These are phyloP conservation scores for Deroplatys truncata DNA, from an alignment of 2,888 invertebrate genomes.

Conservation along the genomic window DNA sequence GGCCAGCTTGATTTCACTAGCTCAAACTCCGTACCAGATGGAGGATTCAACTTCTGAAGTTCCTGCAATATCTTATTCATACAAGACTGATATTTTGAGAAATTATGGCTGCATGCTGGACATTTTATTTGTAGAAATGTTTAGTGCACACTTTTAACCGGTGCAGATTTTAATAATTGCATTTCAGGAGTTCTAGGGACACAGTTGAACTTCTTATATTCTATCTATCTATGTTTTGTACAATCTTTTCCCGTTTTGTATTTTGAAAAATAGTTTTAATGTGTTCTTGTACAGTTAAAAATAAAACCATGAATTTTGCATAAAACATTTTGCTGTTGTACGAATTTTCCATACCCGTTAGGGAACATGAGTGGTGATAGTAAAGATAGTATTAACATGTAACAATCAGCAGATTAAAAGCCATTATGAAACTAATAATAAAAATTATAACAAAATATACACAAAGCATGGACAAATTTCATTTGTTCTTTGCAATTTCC, in stretches of 20 bases:
- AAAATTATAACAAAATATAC: no score
- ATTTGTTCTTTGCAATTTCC: no score
- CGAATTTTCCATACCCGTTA: no score
- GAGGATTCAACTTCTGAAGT: constrained; percentile 32
- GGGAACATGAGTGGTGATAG: no score
- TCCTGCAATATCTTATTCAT: not conserved
- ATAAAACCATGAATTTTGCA: not conserved
- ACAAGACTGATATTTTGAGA: not conserved
- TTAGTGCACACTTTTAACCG: not conserved
- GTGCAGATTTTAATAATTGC: constrained; percentile 1
- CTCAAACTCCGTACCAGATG: constrained; percentile 29
- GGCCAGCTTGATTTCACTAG: constrained; percentile 30
- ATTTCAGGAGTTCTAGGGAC: not conserved
- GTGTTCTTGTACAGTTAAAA: not conserved
- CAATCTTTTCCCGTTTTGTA: not conserved
- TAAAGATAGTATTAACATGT: no score
- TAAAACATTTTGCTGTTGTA: not conserved
- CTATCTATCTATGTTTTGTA: constrained; percentile 1
- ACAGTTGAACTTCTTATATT: not conserved
- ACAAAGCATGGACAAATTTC: no score
- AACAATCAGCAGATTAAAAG: no score
- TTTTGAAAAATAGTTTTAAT: not conserved
- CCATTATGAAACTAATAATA: no score
- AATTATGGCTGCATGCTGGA: not conserved
- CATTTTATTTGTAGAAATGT: not conserved